Base-by-base conservation (phyloP, 2,888 invertebrate species). In the Strigamia transsilvanica region DNA sequence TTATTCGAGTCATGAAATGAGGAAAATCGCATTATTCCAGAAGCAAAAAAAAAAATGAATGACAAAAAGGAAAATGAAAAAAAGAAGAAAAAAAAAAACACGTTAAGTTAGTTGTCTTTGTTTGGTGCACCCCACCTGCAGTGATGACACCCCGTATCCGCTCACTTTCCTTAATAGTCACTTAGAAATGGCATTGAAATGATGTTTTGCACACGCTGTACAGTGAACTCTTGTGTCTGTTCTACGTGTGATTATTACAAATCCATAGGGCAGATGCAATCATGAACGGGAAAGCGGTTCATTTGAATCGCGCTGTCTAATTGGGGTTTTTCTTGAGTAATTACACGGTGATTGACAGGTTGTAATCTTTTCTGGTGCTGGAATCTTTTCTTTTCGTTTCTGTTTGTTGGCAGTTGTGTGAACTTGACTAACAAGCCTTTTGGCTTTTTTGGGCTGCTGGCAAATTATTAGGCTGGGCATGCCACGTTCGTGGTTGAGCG, bases 231-330 rank as follows among this genome's bases (percentile, higher is more conserved):
- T 23, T n/a, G n/a, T n/a, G n/a, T n/a, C 34, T 34, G 4, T 34
- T 66, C 66, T 66, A 66, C 66, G 66, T 66, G 66, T 66, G 66
- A 23, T 66, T 66, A 66, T 66, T 66, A 66, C 66, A 66, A 66
- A 66, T 66, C 66, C 66, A 66, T 66, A 66, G 66, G 66, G 66
- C 66, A 66, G 66, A 66, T 66, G 66, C 66, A 66, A 66, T 66
- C 66, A 27, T 12, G 27, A 27, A 2, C 2, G 34, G 34, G 34
- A 34, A 34, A 13, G 51, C 46, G 46, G 46, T 46, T 66, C 32
- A 34, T 34, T 34, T 34, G 34, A 34, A 34, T 34, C 34, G 34
- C 34, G 34, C 34, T 34, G 27, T 66, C 23, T 23, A 66, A 66
- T 66, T 27, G 66, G 13, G 27, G 27, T 27, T 27, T 18, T 61